Evolutionary conservation across 2,888 invertebrate species (phyloP), one percentile per base, ranked within the genome.

Genomic region (Lycocerus yunnanus): DNA sequence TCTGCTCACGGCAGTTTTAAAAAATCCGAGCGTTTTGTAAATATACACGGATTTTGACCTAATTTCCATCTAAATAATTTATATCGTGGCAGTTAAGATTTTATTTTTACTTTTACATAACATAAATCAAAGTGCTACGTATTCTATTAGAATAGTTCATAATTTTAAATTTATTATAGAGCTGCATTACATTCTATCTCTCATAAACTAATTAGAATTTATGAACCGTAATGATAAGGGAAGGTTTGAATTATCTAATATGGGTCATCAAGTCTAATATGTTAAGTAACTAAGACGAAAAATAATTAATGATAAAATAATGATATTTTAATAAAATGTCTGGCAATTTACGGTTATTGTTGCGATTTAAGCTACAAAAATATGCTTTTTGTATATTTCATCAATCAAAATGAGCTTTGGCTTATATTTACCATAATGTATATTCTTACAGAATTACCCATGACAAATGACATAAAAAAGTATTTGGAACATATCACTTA

Each of bases 391-490:
- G 43, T 43, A n/a, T 43, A 43, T 43, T 43, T 43, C 43, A 43
- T 43, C 43, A 43, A 43, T 43, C 43, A 58, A 68, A 68, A 68
- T 68, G 59, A 60, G 43, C 18, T 63, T 69, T 58, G 18, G 66
- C 24, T 66, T 24, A 24, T 59, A 71, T 66, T 71, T 65, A 59
- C 58, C 61, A 43, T 71, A 71, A 71, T 24, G 71, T 63, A 66
- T 71, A 66, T 71, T 71, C 69, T 71, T 71, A 59, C 24, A 66
- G 21, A 65, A 71, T 71, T 65, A 66, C 59, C 24, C 66, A 66
- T 66, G 71, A 71, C 21, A 71, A 66, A 71, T 58, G 71, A 66
- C 66, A 71, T 66, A 65, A 71, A 59, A 66, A 65, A 71, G 71
- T 15, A 63, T 58, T 58, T 63, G 63, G 20, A 63, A 63, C 43